Conservation (phyloP, 2,797 vertebrate genomes). For the Myotis daubentonii region DNA sequence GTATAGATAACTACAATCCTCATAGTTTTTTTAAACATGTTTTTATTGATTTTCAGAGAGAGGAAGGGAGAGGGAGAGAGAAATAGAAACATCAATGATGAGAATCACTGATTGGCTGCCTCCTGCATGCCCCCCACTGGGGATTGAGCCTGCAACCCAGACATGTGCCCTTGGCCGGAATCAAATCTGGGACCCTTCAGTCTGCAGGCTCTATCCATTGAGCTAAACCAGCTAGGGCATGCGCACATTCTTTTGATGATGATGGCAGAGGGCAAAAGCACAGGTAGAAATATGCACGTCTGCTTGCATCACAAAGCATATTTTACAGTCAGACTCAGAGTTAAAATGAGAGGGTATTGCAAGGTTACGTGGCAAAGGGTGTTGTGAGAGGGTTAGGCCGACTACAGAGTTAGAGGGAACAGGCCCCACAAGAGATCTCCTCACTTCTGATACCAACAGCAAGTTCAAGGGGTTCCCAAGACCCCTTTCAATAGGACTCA, state of each 20-base stretch:
- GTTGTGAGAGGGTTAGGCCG: background rate
- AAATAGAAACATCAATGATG: background rate
- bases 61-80: background rate
- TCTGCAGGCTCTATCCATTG: no score
- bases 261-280: background rate
- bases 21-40: background rate
- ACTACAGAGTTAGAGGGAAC: background rate
- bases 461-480: background rate
- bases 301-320: background rate
- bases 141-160: no score
- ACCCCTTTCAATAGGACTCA: background rate
- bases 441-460: background rate
- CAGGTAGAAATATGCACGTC: background rate
- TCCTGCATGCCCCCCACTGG: no score
- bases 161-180: no score
- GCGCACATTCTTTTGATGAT: background rate
- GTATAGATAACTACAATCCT: background rate
- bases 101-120: background rate
- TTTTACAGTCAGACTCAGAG: background rate
- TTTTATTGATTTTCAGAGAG: background rate
- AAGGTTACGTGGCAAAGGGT: background rate
- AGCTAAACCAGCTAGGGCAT: no score
- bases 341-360: background rate
- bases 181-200: no score
- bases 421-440: background rate